Base-by-base conservation (phyloP, 2,797 vertebrate genomes). In the Erpetoichthys calabaricus region DNA sequence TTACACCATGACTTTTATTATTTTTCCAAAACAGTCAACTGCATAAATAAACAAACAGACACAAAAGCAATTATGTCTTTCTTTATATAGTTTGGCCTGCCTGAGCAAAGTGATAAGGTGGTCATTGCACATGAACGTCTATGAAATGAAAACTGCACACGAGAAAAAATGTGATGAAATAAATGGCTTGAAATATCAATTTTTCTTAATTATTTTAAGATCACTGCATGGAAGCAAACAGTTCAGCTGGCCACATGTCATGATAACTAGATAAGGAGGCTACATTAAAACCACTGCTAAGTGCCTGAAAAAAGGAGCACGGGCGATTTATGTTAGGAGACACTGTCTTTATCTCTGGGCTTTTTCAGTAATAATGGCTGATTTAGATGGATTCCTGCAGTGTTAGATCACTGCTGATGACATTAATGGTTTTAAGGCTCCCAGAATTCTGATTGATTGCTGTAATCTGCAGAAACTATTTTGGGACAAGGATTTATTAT, bases 391-490 rank as follows among this genome's bases (percentile, higher is more conserved):
- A 83, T 80, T 78, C 74, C 68, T 42, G 57, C 67, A 65, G 69
- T 70, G 70, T 66, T 75, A 73, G 73, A 76, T 80, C 77, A 77
- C 72, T 72, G 71, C 69, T 62, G 72, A 75, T 84, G 79, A 78
- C 80, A 81, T 80, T 82, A 84, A 82, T 80, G 71, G 77, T 80
- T 77, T 58, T 75, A 73, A 73, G 74, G 69, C 64, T 77, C 75
- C 66, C 76, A 75, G 79, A 84, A 80, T 78, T 79, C 78, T 82
- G 81, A 86, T 80, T 79, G 82, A 86, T 85, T 75, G 74, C 69
- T 69, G 56, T 83, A 86, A 85, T 84, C 78, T 83, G 65, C 53
- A 71, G 58, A 77, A 83, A 77, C 76, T 85, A 83, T 85, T 84
- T 84, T 74, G 76, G 70, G 76, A 80, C 73, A 78, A 70, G 80